These are phyloP conservation scores for Trissonchulus sp. DNA, from an alignment of 2,888 invertebrate genomes.

Conservation along the genomic window DNA sequence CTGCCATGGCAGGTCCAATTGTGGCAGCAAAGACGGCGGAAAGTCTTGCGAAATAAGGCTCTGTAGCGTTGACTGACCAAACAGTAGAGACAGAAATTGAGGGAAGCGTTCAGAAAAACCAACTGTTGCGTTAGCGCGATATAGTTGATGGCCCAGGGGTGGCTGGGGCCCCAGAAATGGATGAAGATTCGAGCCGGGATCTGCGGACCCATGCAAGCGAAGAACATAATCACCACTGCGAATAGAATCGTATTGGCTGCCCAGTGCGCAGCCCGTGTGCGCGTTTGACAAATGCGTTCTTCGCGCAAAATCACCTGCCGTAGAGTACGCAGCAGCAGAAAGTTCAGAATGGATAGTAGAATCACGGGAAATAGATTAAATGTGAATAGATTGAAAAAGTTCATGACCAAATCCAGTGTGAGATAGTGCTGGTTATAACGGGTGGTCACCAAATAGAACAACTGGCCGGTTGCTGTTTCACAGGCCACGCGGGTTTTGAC, in stretches of 20 bases:
- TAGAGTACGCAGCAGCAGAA: slow-evolving; percentile 44
- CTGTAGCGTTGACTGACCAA: slow-evolving; percentile 48
- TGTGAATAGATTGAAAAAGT: slow-evolving; percentile 43
- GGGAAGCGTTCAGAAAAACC: slow-evolving; percentile 49
- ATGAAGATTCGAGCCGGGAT: slow-evolving; percentile 47
- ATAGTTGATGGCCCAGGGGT: slow-evolving; percentile 45
- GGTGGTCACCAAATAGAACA: slow-evolving; percentile 45
- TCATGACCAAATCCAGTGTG: slow-evolving; percentile 46
- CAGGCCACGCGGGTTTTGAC: slow-evolving; percentile 44
- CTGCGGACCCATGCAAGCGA: slow-evolving; percentile 49
- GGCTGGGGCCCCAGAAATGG: slow-evolving; percentile 45
- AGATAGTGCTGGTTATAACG: slow-evolving; percentile 35
- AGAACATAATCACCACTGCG: slow-evolving; percentile 48
- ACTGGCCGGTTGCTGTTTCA: slow-evolving; percentile 38
- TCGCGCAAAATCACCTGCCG: slow-evolving; percentile 45
- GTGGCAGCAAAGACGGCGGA: too few species aligned
- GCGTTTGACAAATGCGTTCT: slow-evolving; percentile 28
- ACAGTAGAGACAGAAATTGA: slow-evolving; percentile 50
- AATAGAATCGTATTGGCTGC: slow-evolving; percentile 50
- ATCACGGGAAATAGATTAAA: slow-evolving; percentile 49
- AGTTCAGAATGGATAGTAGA: slow-evolving; percentile 43
- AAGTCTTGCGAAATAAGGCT: slow-evolving; percentile 34
- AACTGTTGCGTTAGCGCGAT: slow-evolving; percentile 47
- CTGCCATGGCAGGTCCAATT: too few species aligned
- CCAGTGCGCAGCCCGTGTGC: neutral